Conservation (phyloP, 2,113 vertebrate species). For the Pangasianodon hypophthalmus region DNA sequence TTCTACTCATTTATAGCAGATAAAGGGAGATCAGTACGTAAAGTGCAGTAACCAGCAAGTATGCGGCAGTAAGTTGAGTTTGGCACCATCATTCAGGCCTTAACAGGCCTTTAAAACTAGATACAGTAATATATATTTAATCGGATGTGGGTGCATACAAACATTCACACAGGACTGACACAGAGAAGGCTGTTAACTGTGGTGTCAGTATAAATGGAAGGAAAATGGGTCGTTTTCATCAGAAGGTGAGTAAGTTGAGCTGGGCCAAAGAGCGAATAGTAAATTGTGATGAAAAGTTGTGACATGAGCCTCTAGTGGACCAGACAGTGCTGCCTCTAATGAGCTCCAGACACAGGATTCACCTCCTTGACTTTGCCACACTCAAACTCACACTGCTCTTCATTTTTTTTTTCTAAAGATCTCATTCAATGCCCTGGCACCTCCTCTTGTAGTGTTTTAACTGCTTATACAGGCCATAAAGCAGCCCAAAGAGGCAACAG, state of each 20-base stretch:
- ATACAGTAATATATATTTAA: neutral
- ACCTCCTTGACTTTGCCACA: conserved; percentile 41
- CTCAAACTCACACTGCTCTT: conserved; percentile 31
- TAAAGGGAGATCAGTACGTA: neutral
- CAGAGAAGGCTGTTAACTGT: neutral
- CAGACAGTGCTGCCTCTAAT: conserved; percentile 59
- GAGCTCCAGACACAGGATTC: conserved; percentile 42
- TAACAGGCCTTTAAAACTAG: neutral
- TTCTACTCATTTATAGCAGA: neutral
- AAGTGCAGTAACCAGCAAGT: neutral
- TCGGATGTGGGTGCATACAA: neutral
- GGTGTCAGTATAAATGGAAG: neutral
- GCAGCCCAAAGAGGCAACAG: neutral
- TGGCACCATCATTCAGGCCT: neutral
- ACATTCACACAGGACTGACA: neutral
- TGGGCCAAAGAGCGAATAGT: conserved; percentile 34
- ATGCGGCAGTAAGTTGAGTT: neutral
- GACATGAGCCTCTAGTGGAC: conserved; percentile 46
- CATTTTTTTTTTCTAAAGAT: conserved; percentile 59
- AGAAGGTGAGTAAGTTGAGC: conserved; percentile 14
- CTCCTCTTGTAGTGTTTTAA: neutral
- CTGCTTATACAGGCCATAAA: neutral
- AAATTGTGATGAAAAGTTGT: conserved; percentile 60
- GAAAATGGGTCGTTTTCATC: neutral
- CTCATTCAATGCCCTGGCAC: conserved; percentile 41